Base-by-base conservation (phyloP, 1,140 invertebrate species). In the Sinella curviseta region DNA sequence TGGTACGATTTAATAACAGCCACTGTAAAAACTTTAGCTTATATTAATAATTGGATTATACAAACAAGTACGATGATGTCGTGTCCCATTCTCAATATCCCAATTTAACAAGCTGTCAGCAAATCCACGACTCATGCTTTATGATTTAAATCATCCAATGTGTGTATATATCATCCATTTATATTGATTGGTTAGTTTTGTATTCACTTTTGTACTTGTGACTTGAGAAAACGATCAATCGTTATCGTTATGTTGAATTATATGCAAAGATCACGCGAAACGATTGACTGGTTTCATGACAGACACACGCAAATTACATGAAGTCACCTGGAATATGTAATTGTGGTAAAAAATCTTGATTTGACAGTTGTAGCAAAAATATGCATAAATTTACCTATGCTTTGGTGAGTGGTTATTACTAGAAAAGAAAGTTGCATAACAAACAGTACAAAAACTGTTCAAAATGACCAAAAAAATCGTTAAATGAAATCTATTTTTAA, bases 41-140 rank as follows among this genome's bases (percentile, higher is more conserved):
- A 65, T 65, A n/a, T 17, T n/a, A n/a, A 65, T 65, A 65, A 26
- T 16, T 65, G 26, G 57, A 65, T 65, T 65, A 65, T 65, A 65
- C 3, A 65, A 65, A 26, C 57, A 4, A 26, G 16, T 65, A 65
- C 8, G 65, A 24, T 70, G 26, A 70, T n/a, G 8, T 70, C 65
- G 65, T 70, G 65, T 24, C 8, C 26, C 31, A 70, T 24, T 14
- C 65, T 3, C 65, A 31, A 33, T 33, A 70, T 70, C 31, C 28
- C 8, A 70, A 70, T 31, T 70, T 70, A 70, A 70, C 65, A 70
- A 70, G 65, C 65, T 70, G 65, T 70, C 65, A 70, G 12, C 65
- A 70, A 70, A 70, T 31, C 65, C 65, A 70, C 65, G 65, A 70
- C 24, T 33, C 31, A 33, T 70, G n/a, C 31, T 70, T 48, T 70